Evolutionary conservation across 2,113 vertebrate species (phyloP), one percentile per base, ranked within the genome.

Genomic region (Eptatretus burgeri): DNA sequence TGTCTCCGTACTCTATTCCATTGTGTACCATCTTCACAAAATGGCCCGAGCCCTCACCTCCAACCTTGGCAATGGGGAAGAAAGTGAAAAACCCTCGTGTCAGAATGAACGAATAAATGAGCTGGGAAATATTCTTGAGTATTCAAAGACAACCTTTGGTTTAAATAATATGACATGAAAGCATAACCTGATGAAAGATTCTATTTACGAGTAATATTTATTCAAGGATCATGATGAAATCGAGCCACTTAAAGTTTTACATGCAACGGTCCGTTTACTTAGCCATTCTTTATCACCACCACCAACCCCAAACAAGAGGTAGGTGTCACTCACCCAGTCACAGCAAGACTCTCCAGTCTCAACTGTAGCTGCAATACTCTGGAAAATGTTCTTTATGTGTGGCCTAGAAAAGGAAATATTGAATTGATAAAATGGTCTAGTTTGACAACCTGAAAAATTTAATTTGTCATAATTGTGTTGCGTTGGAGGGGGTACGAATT

Each of bases 11-110:
- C 69, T 98, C 91, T 1, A 98, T 98, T n/a, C 91, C 91, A 1
- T 98, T 98, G 70, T 98, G 91, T 53, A 98, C 91, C 91, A 96
- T 98, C 78, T 98, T 98, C 68, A 98, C 91, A 62, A 91, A 98
- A 72, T 96, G 91, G 0, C 91, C 91, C 0, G 91, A 79, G 0
- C 91, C 91, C 68, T 94, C 88, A 0, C 93, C 86, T 17, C 93
- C 93, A 14, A 98, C 91, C 91, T 96, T 73, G 16, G 12, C 13
- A 51, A 56, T 1, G n/a, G 18, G 50, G 13, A 41, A 18, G 17
- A 8, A 52, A 20, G 50, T 51, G n/a, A 65, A 18, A 10, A 50
- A 27, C 49, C 10, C 10, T 7, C 3, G 27, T 41, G 27, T 41
- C 27, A 41, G 3, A 41, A 5, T 41, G 3, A 41, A 41, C 27